Conservation (phyloP, 2,888 invertebrate species). For the Horisme vitalbata region DNA sequence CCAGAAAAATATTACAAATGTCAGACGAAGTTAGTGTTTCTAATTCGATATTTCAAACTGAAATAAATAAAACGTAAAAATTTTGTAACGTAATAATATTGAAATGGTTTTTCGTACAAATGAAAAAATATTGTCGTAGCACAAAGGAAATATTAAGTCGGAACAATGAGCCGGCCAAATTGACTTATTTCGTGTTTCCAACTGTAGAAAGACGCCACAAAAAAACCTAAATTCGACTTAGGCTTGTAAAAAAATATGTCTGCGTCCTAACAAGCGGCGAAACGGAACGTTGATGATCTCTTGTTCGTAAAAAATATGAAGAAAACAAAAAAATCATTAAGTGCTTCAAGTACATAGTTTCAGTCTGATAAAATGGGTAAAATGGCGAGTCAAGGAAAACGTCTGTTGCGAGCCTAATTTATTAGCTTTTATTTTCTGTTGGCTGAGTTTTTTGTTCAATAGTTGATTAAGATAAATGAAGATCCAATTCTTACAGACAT, state of each 20-base stretch:
- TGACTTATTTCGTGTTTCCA: neutral
- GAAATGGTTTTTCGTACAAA: no score
- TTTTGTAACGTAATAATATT: no score
- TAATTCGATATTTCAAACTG: no score
- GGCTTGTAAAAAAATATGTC: conserved; percentile 9
- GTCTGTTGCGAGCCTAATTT: conserved; percentile 5
- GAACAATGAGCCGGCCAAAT: neutral
- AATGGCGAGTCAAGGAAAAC: conserved; percentile 1
- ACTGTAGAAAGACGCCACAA: neutral
- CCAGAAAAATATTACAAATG: no score
- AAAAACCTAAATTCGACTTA: conserved; percentile 2
- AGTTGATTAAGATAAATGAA: conserved; percentile 7
- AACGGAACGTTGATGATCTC: conserved; percentile 13
- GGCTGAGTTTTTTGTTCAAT: conserved; percentile 1
- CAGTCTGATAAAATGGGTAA: neutral
- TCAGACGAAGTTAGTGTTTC: no score
- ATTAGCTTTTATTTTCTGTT: conserved; percentile 5
- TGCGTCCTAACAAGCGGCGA: conserved; percentile 7
- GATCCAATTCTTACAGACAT: neutral
- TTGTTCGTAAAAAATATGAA: conserved; percentile 15
- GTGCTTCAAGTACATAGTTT: conserved; percentile 9
- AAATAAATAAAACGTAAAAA: no score
- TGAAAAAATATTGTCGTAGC: no score
- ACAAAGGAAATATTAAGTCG: neutral
- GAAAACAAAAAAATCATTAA: conserved; percentile 11